Conservation (phyloP, 2,797 vertebrate genomes). For the Notolepis coatsorum region DNA sequence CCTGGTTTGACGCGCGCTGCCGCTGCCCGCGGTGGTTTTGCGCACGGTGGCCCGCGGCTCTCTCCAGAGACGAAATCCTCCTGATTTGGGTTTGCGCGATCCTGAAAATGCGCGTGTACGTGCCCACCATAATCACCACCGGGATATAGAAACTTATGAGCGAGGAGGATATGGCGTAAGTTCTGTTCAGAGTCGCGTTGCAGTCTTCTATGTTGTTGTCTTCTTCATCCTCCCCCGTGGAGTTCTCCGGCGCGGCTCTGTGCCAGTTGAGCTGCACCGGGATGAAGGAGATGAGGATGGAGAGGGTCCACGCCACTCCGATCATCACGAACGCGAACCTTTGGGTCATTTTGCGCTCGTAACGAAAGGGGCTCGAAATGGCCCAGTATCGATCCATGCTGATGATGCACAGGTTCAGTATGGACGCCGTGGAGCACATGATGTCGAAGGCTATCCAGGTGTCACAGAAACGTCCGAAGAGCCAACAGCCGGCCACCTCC, state of each 20-base stretch:
- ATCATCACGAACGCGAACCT: conserved; percentile 79
- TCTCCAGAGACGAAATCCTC: conserved; percentile 80
- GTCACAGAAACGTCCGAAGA: conserved; percentile 85
- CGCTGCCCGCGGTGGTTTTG: conserved; percentile 52
- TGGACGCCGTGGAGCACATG: conserved; percentile 86
- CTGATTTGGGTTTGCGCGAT: conserved; percentile 84
- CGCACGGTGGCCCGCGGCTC: conserved; percentile 61
- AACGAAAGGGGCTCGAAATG: conserved; percentile 80
- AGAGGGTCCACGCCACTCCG: conserved; percentile 80
- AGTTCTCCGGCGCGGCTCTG: conserved; percentile 54
- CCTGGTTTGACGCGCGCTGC: conserved; percentile 59
- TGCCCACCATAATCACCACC: conserved; percentile 83
- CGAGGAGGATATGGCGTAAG: conserved; percentile 83
- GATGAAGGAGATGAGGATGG: conserved; percentile 85
- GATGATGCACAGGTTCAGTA: conserved; percentile 87
- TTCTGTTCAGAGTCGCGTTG: conserved; percentile 79
- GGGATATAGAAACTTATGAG: conserved; percentile 89
- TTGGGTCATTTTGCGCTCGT: conserved; percentile 82
- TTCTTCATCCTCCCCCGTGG: conserved; percentile 5
- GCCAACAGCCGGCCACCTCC: conserved; percentile 79
- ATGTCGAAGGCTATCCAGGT: conserved; percentile 88
- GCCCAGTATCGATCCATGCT: conserved; percentile 88
- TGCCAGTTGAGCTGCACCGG: conserved; percentile 86
- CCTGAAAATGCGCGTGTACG: conserved; percentile 82
- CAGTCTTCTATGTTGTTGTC: conserved; percentile 68